phyloP scores from a whole-genome alignment of 2,888 invertebrate species.

The Pollenia griseotomentosa region DNA sequence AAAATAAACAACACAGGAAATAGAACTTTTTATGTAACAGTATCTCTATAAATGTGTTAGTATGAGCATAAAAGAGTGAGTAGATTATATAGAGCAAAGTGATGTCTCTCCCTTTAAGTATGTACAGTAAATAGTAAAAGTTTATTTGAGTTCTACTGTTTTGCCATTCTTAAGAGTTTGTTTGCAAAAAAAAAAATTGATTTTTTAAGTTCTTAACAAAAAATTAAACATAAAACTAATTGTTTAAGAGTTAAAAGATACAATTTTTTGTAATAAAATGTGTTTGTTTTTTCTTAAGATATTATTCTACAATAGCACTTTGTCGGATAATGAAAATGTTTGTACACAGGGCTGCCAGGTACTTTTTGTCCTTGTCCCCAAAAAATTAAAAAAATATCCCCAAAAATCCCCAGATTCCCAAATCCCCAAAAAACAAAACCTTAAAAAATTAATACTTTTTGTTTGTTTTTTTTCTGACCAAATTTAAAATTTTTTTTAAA shows the following conservation, averaged over 20 bases:
- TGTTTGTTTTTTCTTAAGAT: neutral
- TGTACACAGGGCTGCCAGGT: too few species aligned
- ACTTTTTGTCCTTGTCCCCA: too few species aligned
- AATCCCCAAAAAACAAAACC: too few species aligned
- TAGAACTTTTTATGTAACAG: neutral
- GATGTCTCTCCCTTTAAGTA: neutral
- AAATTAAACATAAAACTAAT: too few species aligned
- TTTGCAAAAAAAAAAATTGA: conserved; percentile 1
- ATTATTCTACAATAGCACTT: neutral
- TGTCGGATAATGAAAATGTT: neutral
- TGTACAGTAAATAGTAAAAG: neutral
- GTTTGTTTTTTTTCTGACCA: too few species aligned
- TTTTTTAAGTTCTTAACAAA: neutral
- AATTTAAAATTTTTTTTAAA: too few species aligned
- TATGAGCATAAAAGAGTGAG: neutral
- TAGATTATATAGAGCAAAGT: neutral
- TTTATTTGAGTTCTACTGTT: neutral
- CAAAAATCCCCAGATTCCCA: too few species aligned
- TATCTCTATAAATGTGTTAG: neutral
- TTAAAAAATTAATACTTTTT: too few species aligned
- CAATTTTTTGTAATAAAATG: neutral
- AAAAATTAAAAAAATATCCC: too few species aligned
- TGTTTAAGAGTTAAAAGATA: neutral
- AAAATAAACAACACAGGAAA: conserved; percentile 35
- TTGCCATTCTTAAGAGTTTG: neutral